Evolutionary conservation across 1,140 invertebrate species (phyloP).

Genomic region (Drosophila takahashii): DNA sequence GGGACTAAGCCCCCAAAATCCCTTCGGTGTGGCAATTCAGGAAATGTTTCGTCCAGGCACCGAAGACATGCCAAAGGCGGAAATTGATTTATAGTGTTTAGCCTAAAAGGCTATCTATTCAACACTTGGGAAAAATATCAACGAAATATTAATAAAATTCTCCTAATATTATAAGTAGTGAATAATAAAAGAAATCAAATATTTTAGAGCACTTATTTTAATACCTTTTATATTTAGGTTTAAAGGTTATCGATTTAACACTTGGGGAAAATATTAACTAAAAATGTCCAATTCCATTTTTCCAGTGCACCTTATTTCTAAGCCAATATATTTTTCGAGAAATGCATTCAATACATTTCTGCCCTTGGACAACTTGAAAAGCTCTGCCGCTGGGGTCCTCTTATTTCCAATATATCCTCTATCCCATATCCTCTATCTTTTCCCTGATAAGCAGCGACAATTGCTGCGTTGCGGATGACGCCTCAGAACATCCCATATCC

Average conservation of each 20-base stretch:
- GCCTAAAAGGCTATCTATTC: neutral
- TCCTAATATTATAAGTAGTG: too few relatives aligned
- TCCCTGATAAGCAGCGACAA: slow-evolving; percentile 59
- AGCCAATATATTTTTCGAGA: slow-evolving; percentile 29
- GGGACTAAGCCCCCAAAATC: slow-evolving; percentile 49
- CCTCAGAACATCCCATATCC: slow-evolving; percentile 52
- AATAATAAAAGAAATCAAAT: too few relatives aligned
- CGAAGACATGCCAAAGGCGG: slow-evolving; percentile 22
- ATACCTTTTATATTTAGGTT: slow-evolving; percentile 51
- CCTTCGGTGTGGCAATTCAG: slow-evolving; percentile 10
- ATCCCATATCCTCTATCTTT: neutral
- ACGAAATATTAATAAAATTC: neutral
- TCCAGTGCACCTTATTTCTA: slow-evolving; percentile 8
- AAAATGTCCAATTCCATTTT: too few relatives aligned
- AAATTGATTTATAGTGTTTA: slow-evolving; percentile 62
- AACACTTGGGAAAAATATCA: neutral
- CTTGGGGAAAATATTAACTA: neutral
- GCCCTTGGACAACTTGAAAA: slow-evolving; percentile 60
- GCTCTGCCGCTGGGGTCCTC: slow-evolving; percentile 30
- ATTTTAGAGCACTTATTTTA: too few relatives aligned
- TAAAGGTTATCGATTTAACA: neutral
- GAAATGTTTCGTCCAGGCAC: slow-evolving; percentile 35
- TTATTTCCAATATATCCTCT: neutral
- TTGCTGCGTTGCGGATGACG: slow-evolving; percentile 31
- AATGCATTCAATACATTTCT: slow-evolving; percentile 33